Base-by-base conservation (phyloP, 2,888 invertebrate genomes). In the Cremastinae sp. region DNA sequence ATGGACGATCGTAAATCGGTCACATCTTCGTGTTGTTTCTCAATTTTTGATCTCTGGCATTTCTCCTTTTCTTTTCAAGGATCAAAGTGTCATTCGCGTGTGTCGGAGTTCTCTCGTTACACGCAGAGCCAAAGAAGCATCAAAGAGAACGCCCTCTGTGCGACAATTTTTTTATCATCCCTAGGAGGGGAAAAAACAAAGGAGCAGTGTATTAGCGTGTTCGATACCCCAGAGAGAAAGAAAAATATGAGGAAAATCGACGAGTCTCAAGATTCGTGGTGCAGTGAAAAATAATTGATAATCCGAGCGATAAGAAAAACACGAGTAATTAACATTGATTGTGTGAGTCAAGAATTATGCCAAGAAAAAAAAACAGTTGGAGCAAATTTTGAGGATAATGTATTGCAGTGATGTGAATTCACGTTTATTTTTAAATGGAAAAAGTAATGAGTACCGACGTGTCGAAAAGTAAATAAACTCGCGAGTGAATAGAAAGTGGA, bases 191-290 rank as follows among this genome's bases (percentile, higher is more conserved):
- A 41, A n/a, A n/a, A 37, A 66, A 49, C 16, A 2, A 16, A 76
- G n/a, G 71, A 76, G 39, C 65, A 76, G 69, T 73, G 66, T 72
- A 77, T 78, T 69, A 53, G 65, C 61, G 73, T 70, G 47, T 51
- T 47, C 73, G 73, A 66, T 2, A 5, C 28, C 2, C 28, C n/a
- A 20, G 12, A 20, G n/a, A 18, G 12, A 45, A 75, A 55, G 53
- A 71, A 35, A 16, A 35, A 35, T 28, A 5, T 28, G 28, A 28
- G 28, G 5, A 28, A 28, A 43, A 43, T 9, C 2, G 4, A 12
- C 14, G 45, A 12, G 45, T n/a, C 0, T n/a, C 9, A n/a, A 43
- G 28, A 28, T 28, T 14, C 45, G 45, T 45, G 45, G 14, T 7
- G 12, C 4, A 45, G 7, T 45, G 12, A 45, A 45, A n/a, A 5